Evolutionary conservation across 2,888 invertebrate species (phyloP), one percentile per base, ranked within the genome.

Genomic region (Lasioglossum morio): DNA sequence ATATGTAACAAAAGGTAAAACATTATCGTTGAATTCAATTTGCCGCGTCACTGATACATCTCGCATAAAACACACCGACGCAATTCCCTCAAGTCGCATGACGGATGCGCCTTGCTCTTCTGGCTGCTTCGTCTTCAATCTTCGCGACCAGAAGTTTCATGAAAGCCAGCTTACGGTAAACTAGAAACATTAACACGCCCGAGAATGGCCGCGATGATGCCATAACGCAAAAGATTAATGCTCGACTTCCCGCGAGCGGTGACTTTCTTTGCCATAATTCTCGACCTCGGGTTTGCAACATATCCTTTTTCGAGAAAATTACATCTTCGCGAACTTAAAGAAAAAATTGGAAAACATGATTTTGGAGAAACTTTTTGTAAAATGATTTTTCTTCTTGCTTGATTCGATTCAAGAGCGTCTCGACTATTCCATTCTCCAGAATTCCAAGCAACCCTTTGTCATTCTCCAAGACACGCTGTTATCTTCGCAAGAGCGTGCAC

Each of bases 161-260:
- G 66, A 66, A 66, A 66, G 34, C 66, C 34, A 66, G 66, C 34
- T 66, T 66, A 30, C 66, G 66, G 66, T 66, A 34, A 66, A 66
- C 66, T 30, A 23, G 66, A 66, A 66, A 19, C 66, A 66, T 66
- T 66, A 66, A 66, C 66, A 66, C 63, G 60, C 48, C 37, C 72
- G 46, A 72, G 81, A 81, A 88, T 86, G 72, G 82, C 63, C 53
- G 48, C 27, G 53, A 37, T 5, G 66, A 66, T 66, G 34, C 10
- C 66, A 66, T 34, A 66, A 66, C 19, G 66, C 30, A 34, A 66
- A 34, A 66, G 34, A 66, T 66, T 66, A 66, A 66, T 23, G 66
- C 30, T 66, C 19, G 19, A 34, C 34, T 66, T 34, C 34, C 19
- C 66, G 34, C n/a, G 4, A 14, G 4, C 7, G 14, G 60, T 4